A percentile compares a stretch with the other conserved stretches of the same genome.
Conservation (phyloP, 2,797 vertebrate genomes). For the Pseudotriccus pelzelni region DNA sequence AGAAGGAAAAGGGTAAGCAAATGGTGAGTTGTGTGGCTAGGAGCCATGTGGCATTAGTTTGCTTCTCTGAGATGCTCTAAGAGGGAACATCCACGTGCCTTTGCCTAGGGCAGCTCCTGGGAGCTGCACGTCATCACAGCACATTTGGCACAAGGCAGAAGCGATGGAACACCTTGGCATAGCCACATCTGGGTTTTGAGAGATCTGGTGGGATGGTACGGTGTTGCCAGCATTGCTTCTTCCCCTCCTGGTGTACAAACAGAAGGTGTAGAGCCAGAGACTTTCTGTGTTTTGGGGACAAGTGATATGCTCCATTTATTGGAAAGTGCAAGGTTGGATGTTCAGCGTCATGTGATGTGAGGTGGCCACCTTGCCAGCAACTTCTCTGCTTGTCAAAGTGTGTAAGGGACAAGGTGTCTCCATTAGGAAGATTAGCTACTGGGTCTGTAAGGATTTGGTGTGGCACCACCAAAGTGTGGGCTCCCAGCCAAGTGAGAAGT, state of each 20-base stretch:
- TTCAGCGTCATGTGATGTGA: neutral
- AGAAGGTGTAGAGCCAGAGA: neutral
- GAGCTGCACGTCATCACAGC: fast-evolving
- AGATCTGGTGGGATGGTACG: fast-evolving
- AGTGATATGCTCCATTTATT: neutral
- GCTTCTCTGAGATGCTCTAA: neutral
- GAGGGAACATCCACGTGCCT: neutral
- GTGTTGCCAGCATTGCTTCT: neutral
- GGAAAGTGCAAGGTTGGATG: fast-evolving
- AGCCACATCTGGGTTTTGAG: neutral
- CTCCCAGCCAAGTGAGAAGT: neutral
- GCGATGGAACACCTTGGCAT: neutral
- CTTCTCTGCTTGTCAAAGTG: neutral
- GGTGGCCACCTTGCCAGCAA: neutral
- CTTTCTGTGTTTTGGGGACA: fast-evolving
- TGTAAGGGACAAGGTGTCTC: neutral
- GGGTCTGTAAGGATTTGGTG: fast-evolving
- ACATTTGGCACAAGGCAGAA: neutral
- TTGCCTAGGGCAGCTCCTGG: neutral
- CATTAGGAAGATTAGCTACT: neutral
- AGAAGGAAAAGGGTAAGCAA: neutral
- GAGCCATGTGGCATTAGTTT: neutral
- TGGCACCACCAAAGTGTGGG: neutral
- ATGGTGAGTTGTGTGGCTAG: neutral
- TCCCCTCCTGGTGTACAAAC: neutral